Evolutionary conservation across 2,113 vertebrate species (phyloP).

Genomic region (Phaetusa simplex): DNA sequence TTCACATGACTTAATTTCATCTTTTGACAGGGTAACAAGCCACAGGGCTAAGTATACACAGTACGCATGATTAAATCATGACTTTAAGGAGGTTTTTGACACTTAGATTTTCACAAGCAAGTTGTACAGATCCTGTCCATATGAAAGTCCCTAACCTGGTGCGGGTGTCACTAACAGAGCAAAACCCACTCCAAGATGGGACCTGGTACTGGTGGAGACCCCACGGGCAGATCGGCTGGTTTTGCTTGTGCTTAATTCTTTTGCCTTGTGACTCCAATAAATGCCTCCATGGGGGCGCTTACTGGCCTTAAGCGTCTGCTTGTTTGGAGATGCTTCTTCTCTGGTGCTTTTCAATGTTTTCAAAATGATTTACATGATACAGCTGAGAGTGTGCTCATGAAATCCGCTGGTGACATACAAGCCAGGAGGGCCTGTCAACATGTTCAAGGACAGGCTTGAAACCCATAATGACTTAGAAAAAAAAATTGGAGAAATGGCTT

Average conservation of each 20-base stretch:
- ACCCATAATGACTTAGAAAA: not conserved
- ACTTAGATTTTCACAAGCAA: not conserved
- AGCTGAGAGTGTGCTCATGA: not conserved
- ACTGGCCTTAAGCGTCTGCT: rapidly evolving
- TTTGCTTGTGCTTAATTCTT: not conserved
- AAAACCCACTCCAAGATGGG: not conserved
- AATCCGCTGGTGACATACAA: not conserved
- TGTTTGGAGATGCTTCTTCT: not conserved
- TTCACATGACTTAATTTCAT: not conserved
- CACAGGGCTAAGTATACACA: not conserved
- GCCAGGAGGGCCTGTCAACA: not conserved
- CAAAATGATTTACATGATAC: not conserved
- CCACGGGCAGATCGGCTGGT: rapidly evolving
- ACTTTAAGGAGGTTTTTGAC: not conserved
- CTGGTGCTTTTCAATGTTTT: not conserved
- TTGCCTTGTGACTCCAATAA: not conserved
- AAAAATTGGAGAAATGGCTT: not conserved
- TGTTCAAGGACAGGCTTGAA: not conserved
- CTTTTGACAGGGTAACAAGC: not conserved
- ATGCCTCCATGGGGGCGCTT: not conserved
- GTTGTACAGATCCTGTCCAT: not conserved
- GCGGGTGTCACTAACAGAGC: not conserved
- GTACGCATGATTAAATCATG: not conserved
- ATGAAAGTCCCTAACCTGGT: not conserved
- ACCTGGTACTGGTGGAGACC: not conserved